Evolutionary conservation across 2,797 vertebrate genomes (phyloP).

Genomic region (Mico argentatus): DNA sequence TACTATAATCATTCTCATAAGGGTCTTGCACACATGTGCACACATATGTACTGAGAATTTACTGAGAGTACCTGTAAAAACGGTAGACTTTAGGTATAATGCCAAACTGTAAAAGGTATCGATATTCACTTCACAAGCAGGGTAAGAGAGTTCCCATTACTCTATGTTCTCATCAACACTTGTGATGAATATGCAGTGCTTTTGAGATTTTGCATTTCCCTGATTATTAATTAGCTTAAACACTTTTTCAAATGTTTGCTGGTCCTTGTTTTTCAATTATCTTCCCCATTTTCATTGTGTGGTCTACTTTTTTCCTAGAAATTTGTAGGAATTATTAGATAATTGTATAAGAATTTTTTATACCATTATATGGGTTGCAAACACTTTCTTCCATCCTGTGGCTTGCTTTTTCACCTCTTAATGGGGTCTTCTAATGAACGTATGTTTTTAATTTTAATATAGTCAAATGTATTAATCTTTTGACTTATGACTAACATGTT

Average conservation of each 20-base stretch:
- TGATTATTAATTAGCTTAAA: neutral
- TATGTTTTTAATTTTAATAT: neutral
- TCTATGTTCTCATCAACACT: neutral
- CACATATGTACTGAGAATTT: neutral
- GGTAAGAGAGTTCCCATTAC: neutral
- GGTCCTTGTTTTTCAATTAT: neutral
- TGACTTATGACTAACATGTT: neutral
- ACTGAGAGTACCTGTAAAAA: neutral
- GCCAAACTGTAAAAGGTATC: neutral
- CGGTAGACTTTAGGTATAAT: neutral
- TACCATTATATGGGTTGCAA: neutral
- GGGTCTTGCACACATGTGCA: neutral
- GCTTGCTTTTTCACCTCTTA: neutral
- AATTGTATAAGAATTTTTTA: neutral
- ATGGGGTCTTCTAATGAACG: neutral
- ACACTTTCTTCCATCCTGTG: neutral
- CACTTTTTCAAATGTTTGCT: neutral
- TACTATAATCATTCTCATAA: neutral
- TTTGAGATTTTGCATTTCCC: neutral
- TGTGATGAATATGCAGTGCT: neutral
- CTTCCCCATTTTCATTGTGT: neutral
- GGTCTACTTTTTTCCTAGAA: neutral
- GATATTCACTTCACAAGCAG: neutral
- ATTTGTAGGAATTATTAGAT: neutral
- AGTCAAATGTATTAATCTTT: conserved; percentile 23